Evolutionary conservation across 2,113 vertebrate species (phyloP).

Genomic region (Bubo bubo): DNA sequence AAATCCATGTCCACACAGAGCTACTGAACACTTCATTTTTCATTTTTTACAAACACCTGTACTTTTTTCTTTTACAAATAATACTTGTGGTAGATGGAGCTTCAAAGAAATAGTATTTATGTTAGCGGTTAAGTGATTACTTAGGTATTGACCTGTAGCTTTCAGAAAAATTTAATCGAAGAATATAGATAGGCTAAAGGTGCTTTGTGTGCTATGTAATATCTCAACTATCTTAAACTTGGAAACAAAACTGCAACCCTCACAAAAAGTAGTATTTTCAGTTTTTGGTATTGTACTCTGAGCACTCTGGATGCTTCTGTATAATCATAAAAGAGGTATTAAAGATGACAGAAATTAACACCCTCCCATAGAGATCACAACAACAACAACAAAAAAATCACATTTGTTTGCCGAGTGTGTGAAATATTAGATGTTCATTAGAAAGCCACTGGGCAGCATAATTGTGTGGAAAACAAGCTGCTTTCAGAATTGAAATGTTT

Average conservation of each 20-base stretch:
- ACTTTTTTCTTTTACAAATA: background rate
- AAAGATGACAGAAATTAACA: background rate
- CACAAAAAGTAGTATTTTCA: background rate
- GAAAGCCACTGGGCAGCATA: conserved; percentile 16
- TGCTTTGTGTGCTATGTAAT: background rate
- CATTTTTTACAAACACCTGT: background rate
- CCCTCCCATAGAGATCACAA: background rate
- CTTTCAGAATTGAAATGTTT: background rate
- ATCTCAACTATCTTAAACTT: background rate
- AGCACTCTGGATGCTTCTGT: background rate
- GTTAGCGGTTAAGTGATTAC: background rate
- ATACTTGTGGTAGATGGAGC: background rate
- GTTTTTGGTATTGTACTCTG: background rate
- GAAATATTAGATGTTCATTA: conserved; percentile 14
- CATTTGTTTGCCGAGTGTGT: background rate
- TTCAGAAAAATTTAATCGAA: background rate
- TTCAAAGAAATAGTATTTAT: background rate
- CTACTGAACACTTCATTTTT: background rate
- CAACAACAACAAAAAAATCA: background rate
- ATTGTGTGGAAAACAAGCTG: background rate
- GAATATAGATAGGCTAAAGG: background rate
- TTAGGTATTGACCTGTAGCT: background rate
- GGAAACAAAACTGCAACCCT: background rate
- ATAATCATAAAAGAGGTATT: background rate
- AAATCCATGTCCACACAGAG: background rate